These are phyloP conservation scores for Chelidonichthys spinosus DNA, from an alignment of 2,797 vertebrate species.

Conservation along the genomic window DNA sequence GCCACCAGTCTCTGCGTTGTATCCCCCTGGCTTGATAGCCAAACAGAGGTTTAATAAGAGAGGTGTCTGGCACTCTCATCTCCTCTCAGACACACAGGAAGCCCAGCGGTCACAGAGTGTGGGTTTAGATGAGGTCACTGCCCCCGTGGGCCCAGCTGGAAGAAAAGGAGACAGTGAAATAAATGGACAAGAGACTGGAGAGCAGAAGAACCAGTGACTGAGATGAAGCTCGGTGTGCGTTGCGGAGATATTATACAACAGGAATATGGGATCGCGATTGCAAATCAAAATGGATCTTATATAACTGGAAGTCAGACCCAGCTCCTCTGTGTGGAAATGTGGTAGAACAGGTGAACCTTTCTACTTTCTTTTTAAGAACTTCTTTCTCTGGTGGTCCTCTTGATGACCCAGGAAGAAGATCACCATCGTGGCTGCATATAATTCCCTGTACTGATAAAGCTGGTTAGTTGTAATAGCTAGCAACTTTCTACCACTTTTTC, in stretches of 20 bases:
- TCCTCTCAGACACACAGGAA: slow-evolving; percentile 77
- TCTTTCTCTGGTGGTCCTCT: slow-evolving; percentile 41
- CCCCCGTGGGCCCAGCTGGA: slow-evolving; percentile 79
- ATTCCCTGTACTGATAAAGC: slow-evolving; percentile 9
- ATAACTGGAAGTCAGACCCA: slow-evolving; percentile 50
- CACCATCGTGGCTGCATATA: background rate
- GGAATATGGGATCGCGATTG: slow-evolving; percentile 70
- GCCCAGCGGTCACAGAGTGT: slow-evolving; percentile 76
- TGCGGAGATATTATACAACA: slow-evolving; percentile 68
- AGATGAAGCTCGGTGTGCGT: slow-evolving; percentile 51
- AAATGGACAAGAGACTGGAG: slow-evolving; percentile 74
- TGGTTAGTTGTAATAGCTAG: slow-evolving; percentile 1
- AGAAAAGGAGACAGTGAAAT: slow-evolving; percentile 75
- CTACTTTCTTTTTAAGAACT: slow-evolving; percentile 44
- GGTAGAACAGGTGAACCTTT: slow-evolving; percentile 54
- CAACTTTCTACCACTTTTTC: background rate
- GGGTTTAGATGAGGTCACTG: slow-evolving; percentile 83
- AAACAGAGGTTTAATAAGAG: slow-evolving; percentile 83
- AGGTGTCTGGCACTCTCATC: slow-evolving; percentile 79
- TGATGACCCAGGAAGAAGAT: slow-evolving; percentile 54
- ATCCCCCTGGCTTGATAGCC: slow-evolving; percentile 74
- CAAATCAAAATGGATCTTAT: slow-evolving; percentile 65
- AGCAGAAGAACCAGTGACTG: slow-evolving; percentile 62
- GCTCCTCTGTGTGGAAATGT: slow-evolving; percentile 50
- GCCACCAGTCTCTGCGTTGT: slow-evolving; percentile 65